Base-by-base conservation (phyloP, 37 sponge, comb jelly and placozoan species). In the Crambe crambe region DNA sequence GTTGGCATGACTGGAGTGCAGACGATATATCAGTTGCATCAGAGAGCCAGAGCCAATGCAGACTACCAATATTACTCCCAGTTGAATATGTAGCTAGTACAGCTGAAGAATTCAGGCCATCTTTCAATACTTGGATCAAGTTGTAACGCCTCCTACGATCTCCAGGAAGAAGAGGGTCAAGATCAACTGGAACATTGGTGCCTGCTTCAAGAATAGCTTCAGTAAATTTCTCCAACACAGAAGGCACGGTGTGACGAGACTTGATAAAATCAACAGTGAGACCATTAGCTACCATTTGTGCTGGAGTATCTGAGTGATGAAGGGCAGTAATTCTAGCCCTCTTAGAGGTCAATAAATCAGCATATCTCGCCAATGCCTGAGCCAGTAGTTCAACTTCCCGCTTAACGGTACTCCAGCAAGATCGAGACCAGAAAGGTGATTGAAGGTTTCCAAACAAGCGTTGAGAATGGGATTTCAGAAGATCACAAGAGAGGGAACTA, bases 61-160 rank as follows among this genome's bases (percentile, higher is more conserved):
- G 56, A 31, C 32, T 73, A 4, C 74, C 74, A 54, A 73, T 25
- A 73, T 73, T 73, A 25, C 74, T 25, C 9, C 74, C 74, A 54
- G 57, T n/a, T 18, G 74, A 42, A 47, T 70, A 70, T 73, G 74
- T 73, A 6, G 57, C 57, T 30, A 73, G 58, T 37, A 73, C 47
- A 15, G 74, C 30, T 15, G 72, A 41, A 39, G 42, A 70, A n/a
- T 15, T n/a, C 23, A 70, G 22, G 21, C 72, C 72, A 38, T 70
- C 15, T 41, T 70, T 70, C 10, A 70, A 17, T 38, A n/a, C 12
- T 37, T 70, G 72, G 22, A 70, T 17, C 9, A 22, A 23, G 29
- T 70, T 41, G 36, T 70, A 70, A 27, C 72, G 72, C 10, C 23
- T 31, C 10, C 39, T 37, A 37, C 42, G 72, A 37, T 70, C 72